Conservation (phyloP, 2,797 vertebrate genomes). For the Manis pentadactyla region DNA sequence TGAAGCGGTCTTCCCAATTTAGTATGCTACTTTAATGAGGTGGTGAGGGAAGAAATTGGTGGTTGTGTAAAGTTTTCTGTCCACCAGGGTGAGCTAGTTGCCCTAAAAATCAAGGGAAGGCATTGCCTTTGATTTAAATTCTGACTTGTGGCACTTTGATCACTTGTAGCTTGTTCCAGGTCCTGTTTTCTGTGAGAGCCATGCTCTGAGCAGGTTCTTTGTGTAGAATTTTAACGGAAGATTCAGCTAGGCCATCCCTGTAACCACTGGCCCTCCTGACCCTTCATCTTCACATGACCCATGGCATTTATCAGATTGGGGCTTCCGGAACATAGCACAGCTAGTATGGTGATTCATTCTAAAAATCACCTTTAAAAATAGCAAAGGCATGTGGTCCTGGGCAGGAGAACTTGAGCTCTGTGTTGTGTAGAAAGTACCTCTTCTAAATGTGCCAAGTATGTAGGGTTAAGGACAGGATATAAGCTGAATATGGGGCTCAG, state of each 20-base stretch:
- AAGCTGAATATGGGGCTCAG: neutral
- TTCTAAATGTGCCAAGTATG: neutral
- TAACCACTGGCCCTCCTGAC: neutral
- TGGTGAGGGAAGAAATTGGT: neutral
- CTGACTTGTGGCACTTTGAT: slow-evolving; percentile 38
- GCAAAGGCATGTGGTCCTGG: neutral
- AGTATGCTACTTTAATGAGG: neutral
- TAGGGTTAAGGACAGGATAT: neutral
- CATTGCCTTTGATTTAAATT: slow-evolving; percentile 30
- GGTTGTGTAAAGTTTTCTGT: slow-evolving; percentile 33
- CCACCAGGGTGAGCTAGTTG: slow-evolving; percentile 75
- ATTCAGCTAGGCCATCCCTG: slow-evolving; percentile 2
- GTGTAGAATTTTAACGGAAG: slow-evolving; percentile 21
- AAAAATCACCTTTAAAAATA: slow-evolving; percentile 60
- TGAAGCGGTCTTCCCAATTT: neutral
- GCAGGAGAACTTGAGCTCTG: neutral
- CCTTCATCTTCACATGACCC: slow-evolving; percentile 15
- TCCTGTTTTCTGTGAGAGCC: slow-evolving; percentile 32
- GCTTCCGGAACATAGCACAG: neutral
- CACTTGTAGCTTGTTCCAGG: neutral
- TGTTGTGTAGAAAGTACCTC: neutral
- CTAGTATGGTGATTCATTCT: slow-evolving; percentile 7
- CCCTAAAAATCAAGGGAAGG: slow-evolving; percentile 56
- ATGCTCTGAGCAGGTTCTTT: slow-evolving; percentile 12
- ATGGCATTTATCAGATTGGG: neutral